Evolutionary conservation across 2,113 vertebrate species (phyloP), one percentile per base, ranked within the genome.

Genomic region (Australoheros scitulus): DNA sequence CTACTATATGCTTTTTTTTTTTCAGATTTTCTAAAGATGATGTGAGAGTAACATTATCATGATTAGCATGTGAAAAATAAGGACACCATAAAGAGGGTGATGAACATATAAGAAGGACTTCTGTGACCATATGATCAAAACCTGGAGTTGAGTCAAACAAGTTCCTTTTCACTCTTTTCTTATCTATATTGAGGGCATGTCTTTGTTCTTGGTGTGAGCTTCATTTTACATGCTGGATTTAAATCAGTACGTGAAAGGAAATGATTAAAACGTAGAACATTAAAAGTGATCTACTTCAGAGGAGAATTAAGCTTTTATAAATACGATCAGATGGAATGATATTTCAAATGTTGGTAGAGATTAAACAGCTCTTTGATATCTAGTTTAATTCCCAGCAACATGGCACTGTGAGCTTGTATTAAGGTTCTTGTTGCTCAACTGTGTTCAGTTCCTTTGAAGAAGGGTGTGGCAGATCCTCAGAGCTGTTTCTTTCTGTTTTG

Each of bases 331-430:
- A 84, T 9, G 9, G 65, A 72, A 60, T 68, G 32, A 81, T 9
- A 34, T 81, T 82, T 88, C 8, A 79, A 56, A 63, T 77, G n/a
- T 82, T 24, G 7, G 29, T 34, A 24, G 43, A 41, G 5, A 80
- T 41, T 65, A 14, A 75, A 87, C 70, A 63, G 50, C 60, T 13
- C 59, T 77, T 80, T 82, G 70, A 83, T 86, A 80, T 77, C 72
- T 61, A 18, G 63, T 87, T 70, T 79, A 47, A 88, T 61, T 88
- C 55, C 36, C 80, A 56, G 26, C 17, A 79, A 61, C 79, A 61
- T 61, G 59, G 55, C 52, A 61, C 72, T 58, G 22, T 79, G 76
- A 87, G 86, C 74, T 82, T 29, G 13, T 34, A 50, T 75, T 26
- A 56, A 61, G 63, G 47, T 26, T 52, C 77, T 29, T 70, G n/a